phyloP scores from a whole-genome alignment of 2,113 vertebrate genomes.

The Nipponia nippon region DNA sequence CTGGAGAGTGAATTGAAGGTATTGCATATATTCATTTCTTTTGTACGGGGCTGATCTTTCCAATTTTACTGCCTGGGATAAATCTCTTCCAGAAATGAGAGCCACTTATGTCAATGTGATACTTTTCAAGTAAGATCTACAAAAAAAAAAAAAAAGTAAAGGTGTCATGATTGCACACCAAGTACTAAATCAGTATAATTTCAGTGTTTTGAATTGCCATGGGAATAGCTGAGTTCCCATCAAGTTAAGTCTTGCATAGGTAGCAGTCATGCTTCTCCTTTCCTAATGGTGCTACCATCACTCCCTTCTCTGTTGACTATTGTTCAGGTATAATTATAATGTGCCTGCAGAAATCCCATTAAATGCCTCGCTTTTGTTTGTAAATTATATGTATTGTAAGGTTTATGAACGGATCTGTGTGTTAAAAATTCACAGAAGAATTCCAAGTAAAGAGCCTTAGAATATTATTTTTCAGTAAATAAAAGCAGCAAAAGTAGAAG shows the following conservation, averaged over 20 bases:
- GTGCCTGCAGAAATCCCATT: conserved; percentile 31
- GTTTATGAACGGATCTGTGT: not conserved
- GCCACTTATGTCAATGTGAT: not conserved
- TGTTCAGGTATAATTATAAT: conserved; percentile 25
- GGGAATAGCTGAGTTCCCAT: conserved; percentile 21
- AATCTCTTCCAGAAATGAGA: not conserved
- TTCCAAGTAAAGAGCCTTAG: not conserved
- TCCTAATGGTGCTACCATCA: conserved; percentile 39
- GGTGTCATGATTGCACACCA: not conserved
- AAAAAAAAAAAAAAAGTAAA: not conserved
- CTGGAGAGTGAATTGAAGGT: not conserved
- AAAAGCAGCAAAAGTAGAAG: not conserved
- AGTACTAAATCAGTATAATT: conserved; percentile 27
- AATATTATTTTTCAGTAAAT: conserved; percentile 32
- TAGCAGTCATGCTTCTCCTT: conserved; percentile 27
- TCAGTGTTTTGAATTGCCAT: conserved; percentile 13
- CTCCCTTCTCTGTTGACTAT: conserved; percentile 17
- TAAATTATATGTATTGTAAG: not conserved
- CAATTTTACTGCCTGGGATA: not conserved
- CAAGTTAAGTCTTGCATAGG: conserved; percentile 45
- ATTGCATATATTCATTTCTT: not conserved
- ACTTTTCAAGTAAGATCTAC: not conserved
- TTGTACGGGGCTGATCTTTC: not conserved
- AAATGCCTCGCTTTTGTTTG: conserved; percentile 29
- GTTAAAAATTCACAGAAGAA: conserved; percentile 16